These are phyloP conservation scores for Dasypus novemcinctus DNA, from an alignment of 2,113 vertebrate species.

Conservation along the genomic window DNA sequence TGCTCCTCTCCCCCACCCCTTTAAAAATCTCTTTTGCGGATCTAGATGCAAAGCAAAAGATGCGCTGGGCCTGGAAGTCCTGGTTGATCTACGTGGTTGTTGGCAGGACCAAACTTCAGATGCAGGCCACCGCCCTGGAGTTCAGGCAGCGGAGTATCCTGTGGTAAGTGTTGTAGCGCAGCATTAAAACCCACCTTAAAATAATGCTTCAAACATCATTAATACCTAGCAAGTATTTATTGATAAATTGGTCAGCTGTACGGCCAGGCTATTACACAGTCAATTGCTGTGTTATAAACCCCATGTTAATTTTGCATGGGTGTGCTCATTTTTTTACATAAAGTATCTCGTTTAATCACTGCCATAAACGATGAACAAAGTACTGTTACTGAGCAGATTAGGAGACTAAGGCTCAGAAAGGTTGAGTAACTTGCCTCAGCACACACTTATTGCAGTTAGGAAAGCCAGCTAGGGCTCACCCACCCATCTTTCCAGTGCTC, in stretches of 20 bases:
- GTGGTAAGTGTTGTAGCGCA: slow-evolving; percentile 80
- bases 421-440: no score
- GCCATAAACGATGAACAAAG: background rate
- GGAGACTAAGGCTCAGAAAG: background rate
- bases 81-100: slow-evolving; percentile 88
- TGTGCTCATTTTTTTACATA: background rate
- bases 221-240: background rate
- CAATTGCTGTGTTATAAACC: background rate
- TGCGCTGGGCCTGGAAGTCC: slow-evolving; percentile 82
- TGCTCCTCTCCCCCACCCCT: fast-evolving
- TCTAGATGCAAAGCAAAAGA: slow-evolving; percentile 75
- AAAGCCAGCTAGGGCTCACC: background rate
- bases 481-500: background rate
- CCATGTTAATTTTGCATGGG: slow-evolving; percentile 14
- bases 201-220: background rate
- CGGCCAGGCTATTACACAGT: background rate
- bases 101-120: slow-evolving; percentile 83
- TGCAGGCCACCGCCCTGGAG: slow-evolving; percentile 82
- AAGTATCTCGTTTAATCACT: background rate
- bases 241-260: background rate
- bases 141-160: slow-evolving; percentile 79
- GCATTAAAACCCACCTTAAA: background rate
- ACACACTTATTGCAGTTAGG: background rate
- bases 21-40: slow-evolving; percentile 28
- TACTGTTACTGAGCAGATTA: background rate